A percentile compares a stretch with the other conserved stretches of the same genome.
These are phyloP conservation scores for Xanthorhoe designata DNA, from an alignment of 2,888 invertebrate species.

Conservation along the genomic window DNA sequence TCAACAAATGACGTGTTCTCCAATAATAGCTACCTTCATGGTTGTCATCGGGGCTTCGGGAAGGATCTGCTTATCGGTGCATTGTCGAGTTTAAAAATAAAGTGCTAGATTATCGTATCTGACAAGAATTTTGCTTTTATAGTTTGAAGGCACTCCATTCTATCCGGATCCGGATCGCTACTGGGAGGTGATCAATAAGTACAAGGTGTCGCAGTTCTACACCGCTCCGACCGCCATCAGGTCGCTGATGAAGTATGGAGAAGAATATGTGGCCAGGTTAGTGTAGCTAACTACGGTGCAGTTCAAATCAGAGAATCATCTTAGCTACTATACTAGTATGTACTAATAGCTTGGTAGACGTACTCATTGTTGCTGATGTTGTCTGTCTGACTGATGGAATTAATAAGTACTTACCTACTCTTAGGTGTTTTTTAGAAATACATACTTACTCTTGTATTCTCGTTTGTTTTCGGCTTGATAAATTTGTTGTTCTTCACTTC, in stretches of 20 bases:
- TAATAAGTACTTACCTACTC: too few species aligned
- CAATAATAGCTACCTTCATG: neutral
- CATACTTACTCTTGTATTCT: too few species aligned
- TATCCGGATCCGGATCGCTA: conserved; percentile 97
- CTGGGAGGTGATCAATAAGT: conserved; percentile 97
- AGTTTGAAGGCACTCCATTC: conserved; percentile 99
- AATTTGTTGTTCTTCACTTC: too few species aligned
- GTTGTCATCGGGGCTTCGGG: neutral
- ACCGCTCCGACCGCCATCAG: conserved; percentile 99
- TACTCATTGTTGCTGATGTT: too few species aligned
- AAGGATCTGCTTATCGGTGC: neutral
- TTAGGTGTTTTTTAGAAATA: too few species aligned
- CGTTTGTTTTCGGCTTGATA: too few species aligned
- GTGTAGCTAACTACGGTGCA: conserved; percentile 37
- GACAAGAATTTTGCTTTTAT: conserved; percentile 44
- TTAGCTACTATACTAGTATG: neutral
- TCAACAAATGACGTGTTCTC: neutral
- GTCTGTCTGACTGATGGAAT: too few species aligned
- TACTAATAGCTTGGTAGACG: too few species aligned
- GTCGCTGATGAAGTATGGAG: conserved; percentile 95
- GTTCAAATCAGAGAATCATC: neutral
- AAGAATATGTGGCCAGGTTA: conserved; percentile 88
- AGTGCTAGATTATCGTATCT: neutral
- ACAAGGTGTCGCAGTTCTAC: conserved; percentile 98
- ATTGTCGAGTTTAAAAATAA: neutral